These are phyloP conservation scores for Lasioglossum vierecki DNA, from an alignment of 2,888 invertebrate species.

Conservation along the genomic window DNA sequence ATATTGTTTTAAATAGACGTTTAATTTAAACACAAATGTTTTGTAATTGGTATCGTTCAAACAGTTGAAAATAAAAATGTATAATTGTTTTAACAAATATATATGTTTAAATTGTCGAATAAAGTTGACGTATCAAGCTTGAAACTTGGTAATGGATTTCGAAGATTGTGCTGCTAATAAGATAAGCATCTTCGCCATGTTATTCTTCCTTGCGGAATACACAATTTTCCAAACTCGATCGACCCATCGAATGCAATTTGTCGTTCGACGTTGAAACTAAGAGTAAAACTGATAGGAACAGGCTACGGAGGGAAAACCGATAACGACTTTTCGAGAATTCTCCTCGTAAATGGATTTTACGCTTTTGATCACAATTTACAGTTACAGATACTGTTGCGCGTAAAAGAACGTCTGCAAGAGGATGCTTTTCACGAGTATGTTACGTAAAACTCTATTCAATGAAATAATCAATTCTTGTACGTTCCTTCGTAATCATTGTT, in stretches of 20 bases:
- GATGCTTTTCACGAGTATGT: not conserved
- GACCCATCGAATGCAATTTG: conserved; percentile 48
- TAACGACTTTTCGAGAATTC: conserved; percentile 57
- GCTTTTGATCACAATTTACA: conserved; percentile 30
- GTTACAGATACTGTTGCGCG: conserved; percentile 20
- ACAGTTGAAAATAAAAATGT: not conserved
- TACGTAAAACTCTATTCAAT: not conserved
- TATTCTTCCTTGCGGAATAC: conserved; percentile 21
- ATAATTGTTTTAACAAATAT: not conserved
- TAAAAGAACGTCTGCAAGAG: conserved; percentile 10
- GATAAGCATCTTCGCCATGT: conserved; percentile 15
- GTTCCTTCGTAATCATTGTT: not conserved
- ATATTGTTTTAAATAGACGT: too few species aligned
- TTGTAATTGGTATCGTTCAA: too few species aligned
- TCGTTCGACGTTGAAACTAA: conserved; percentile 52
- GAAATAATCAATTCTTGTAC: not conserved
- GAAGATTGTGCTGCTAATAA: not conserved
- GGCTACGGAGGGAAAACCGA: conserved; percentile 43
- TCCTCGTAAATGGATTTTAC: conserved; percentile 55
- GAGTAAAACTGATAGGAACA: conserved; percentile 46
- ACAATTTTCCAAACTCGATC: conserved; percentile 54
- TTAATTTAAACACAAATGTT: too few species aligned
- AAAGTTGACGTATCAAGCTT: not conserved
- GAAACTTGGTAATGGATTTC: not conserved
- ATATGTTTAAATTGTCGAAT: not conserved